These are phyloP conservation scores for Leucophora obtusa DNA, from an alignment of 2,888 invertebrate species.

Conservation along the genomic window DNA sequence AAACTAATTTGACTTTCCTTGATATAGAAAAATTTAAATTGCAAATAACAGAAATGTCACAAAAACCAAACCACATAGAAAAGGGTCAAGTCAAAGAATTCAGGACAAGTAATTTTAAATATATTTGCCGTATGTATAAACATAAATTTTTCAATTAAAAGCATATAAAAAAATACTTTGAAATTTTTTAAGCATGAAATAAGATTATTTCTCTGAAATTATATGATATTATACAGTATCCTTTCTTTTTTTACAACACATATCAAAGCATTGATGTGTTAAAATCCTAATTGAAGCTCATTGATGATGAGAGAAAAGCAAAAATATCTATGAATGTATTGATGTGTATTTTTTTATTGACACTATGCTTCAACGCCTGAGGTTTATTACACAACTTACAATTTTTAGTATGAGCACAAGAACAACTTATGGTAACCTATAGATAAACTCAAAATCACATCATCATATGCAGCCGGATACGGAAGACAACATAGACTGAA, in stretches of 20 bases:
- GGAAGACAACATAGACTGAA: constrained; percentile 7
- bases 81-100: constrained; percentile 1
- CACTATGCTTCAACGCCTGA: constrained; percentile 64
- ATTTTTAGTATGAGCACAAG: constrained; percentile 32
- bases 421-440: constrained; percentile 31
- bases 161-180: not conserved
- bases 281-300: constrained; percentile 18
- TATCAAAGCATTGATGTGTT: constrained; percentile 2
- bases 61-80: constrained; percentile 2
- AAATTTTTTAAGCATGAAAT: not conserved
- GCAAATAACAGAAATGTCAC: not conserved
- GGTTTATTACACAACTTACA: constrained; percentile 53
- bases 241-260: not conserved
- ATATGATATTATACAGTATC: not conserved
- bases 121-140: constrained; percentile 2
- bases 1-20: not conserved
- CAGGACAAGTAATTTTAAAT: not conserved
- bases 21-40: not conserved
- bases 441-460: constrained; percentile 48
- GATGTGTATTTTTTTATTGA: constrained; percentile 44
- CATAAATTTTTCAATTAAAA: constrained; percentile 1
- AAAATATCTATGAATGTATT: constrained; percentile 4
- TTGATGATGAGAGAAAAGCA: constrained; percentile 2
- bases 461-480: constrained; percentile 11
- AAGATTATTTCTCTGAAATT: not conserved